Evolutionary conservation across 2,113 vertebrate genomes (phyloP), one percentile per base, ranked within the genome.

Genomic region (Antechinus stuartii): DNA sequence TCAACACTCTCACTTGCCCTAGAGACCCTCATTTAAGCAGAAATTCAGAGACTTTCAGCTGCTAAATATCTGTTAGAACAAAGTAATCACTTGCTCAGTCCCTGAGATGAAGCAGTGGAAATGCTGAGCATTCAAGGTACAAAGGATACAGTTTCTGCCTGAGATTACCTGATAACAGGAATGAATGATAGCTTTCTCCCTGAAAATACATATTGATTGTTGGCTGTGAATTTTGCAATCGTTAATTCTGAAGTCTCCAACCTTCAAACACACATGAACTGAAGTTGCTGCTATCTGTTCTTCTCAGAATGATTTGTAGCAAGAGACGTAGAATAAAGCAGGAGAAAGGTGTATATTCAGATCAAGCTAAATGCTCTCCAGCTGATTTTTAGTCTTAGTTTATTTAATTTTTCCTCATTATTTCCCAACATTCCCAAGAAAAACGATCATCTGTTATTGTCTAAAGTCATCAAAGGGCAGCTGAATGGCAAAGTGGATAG

Each of bases 171-270:
- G 27, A 97, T 97, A 97, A 95, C 96, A 97, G 96, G 96, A 95
- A 95, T 97, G 96, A 98, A 93, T 93, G 91, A 97, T 97, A 93
- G 96, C 93, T 90, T 96, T 97, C 95, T 92, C 93, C 96, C 96
- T 95, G 97, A 96, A 98, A 97, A 97, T 96, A 96, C 96, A 84
- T 97, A 97, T 97, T 96, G 96, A 97, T 96, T 90, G 97, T 96
- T 96, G 97, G 94, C 97, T 95, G 93, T 95, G 94, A 96, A 93
- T 94, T 96, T 97, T 93, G 84, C 95, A 92, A 89, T 93, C 93
- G 97, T 96, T 97, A 98, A 97, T 52, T 42, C 30, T 4, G 94
- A 96, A 96, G 97, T 96, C 96, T 89, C 61, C 96, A 96, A 95
- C 93, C 95, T 97, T 98, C 97, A 97, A 89, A 91, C 7, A 84